Evolutionary conservation across 2,113 vertebrate genomes (phyloP).

Genomic region (Lasiurus borealis): DNA sequence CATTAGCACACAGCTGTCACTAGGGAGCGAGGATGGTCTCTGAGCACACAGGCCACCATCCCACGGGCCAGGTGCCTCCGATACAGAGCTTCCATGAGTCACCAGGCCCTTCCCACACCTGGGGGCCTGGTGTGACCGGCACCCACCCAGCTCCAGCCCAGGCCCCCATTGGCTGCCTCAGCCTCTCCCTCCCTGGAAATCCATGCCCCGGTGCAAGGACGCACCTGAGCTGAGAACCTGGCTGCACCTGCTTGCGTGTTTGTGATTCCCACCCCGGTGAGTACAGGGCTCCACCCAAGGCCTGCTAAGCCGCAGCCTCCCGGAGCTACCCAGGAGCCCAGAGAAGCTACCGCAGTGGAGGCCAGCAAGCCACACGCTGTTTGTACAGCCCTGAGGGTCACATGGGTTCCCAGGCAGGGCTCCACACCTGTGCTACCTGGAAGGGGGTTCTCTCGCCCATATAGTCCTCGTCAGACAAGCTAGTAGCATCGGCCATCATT

Average conservation of each 20-base stretch:
- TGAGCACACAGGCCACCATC: background rate
- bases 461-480: background rate
- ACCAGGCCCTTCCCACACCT: background rate
- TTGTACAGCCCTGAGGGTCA: background rate
- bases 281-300: background rate
- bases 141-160: background rate
- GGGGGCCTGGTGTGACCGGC: background rate
- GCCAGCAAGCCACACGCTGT: background rate
- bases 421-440: background rate
- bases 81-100: constrained; percentile 5
- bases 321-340: background rate
- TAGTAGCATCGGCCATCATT: background rate
- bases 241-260: background rate
- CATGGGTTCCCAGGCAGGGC: background rate
- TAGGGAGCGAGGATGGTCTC: background rate
- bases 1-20: background rate
- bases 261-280: background rate
- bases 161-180: background rate
- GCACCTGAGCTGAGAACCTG: background rate
- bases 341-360: background rate
- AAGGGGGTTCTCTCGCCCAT: background rate
- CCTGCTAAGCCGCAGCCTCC: background rate
- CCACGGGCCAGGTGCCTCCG: background rate
- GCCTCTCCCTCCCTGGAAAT: constrained; percentile 49
- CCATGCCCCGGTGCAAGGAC: background rate